Evolutionary conservation across 2,113 vertebrate species (phyloP), one percentile per base, ranked within the genome.

Genomic region (Brienomyrus longianalis): DNA sequence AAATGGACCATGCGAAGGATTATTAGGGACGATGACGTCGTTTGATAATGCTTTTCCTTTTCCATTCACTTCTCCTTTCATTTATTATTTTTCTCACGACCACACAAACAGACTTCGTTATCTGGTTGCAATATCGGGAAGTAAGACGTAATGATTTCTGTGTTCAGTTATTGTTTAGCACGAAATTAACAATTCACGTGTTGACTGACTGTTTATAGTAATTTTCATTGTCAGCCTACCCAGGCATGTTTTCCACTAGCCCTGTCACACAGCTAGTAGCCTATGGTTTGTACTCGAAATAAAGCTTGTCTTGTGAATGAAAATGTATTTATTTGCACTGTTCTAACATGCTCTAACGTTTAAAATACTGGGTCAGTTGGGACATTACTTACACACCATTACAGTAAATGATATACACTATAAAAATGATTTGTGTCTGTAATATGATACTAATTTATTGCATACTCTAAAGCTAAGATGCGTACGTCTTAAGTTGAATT

Each of bases 231-330:
- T 87, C 50, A 87, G 85, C 83, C 83, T 86, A 19, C 85, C 39
- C 6, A 35, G 51, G 85, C n/a, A 35, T 87, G 50, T 87, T 87
- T 87, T 35, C 85, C 85, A 17, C 48, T 54, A 54, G 27, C 85
- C 51, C 48, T 87, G 51, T 54, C 85, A 87, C 31, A 87, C 27
- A 52, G 85, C 85, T 13, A 54, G 50, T 54, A 54, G 23, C 27
- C 27, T 19, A 87, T 54, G 50, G 85, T 87, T 87, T 87, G 85
- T 87, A 87, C 51, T 87, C 27, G 31, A 87, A 87, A 87, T 87
- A 87, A 87, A 87, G 50, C n/a, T 54, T 87, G 85, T 87, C 85
- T 87, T 87, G 85, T 54, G n/a, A 87, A 51, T 87, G 50, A 15
- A n/a, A 27, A 52, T 54, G 27, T 2, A 45, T 84, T 47, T 84